Base-by-base conservation (phyloP, 2,113 vertebrate genomes). In the Aphelocoma coerulescens region DNA sequence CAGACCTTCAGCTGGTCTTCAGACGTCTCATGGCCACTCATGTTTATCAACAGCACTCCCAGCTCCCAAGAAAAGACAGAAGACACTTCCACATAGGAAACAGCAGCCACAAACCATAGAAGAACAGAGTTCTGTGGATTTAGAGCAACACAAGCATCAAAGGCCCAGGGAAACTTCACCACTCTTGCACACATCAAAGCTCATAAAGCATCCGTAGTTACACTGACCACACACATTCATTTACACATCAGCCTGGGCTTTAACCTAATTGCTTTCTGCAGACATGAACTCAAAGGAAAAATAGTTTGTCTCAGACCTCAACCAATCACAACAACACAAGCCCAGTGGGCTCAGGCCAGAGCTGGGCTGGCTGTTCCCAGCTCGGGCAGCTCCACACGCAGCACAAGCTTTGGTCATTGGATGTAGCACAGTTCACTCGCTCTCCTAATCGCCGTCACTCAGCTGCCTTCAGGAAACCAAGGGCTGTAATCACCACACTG, bases 311-410 rank as follows among this genome's bases (percentile, higher is more conserved):
- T 73, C 49, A 58, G 57, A 19, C 15, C 49, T 76, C 13, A 41
- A 3, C 10, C 8, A 15, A 43, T 41, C 14, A 22, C 73, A 84
- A n/a, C 14, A 51, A 12, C 41, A 10, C 43, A 49, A 37, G 37
- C 24, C 7, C 59, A 11, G 35, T 1, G 23, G 66, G 66, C 66
- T 80, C n/a, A 24, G 41, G 86, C 48, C 74, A 33, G 62, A 30
- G 57, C 58, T 28, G 67, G 35, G 32, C 65, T 17, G 49, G 48
- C 58, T 16, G 41, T 30, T 32, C 7, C 0, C 84, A 78, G 15
- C 21, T 6, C 59, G 39, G 6, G 7, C 3, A 0, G 30, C 44
- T 54, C 62, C 85, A 41, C 8, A 1, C 3, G 1, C 33, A 32
- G 65, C 12, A 58, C 61, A 33, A 43, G 74, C 67, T 48, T 27